A percentile compares a stretch with the other conserved stretches of the same genome.
Evolutionary conservation across 2,113 vertebrate genomes (phyloP).

Genomic region (Varanus komodoensis): DNA sequence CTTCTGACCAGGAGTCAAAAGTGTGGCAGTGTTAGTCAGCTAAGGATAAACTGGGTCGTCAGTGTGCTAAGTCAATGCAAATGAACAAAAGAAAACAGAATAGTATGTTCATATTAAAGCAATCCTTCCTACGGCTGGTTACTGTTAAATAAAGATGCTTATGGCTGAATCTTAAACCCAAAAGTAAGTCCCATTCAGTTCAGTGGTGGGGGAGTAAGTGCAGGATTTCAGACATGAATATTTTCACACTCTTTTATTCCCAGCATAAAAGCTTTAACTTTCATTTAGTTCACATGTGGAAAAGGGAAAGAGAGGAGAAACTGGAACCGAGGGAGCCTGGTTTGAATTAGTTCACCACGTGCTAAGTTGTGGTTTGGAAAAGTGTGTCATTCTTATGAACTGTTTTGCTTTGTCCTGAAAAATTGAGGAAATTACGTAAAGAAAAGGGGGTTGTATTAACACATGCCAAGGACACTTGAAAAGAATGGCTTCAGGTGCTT

Average conservation of each 20-base stretch:
- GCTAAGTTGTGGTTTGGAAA: constrained; percentile 68
- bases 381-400: constrained; percentile 62
- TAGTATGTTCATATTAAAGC: background rate
- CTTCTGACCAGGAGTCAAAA: background rate
- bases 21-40: background rate
- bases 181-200: background rate
- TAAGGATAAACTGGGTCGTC: background rate
- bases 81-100: background rate
- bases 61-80: background rate
- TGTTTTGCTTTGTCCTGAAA: constrained; percentile 65
- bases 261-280: constrained; percentile 32
- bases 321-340: constrained; percentile 50
- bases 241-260: constrained; percentile 39
- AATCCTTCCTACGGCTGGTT: background rate
- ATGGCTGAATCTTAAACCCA: background rate
- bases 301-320: background rate
- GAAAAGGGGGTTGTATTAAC: constrained; percentile 67
- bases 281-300: constrained; percentile 30
- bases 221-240: background rate
- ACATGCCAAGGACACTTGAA: constrained; percentile 57
- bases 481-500: constrained; percentile 54
- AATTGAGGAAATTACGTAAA: constrained; percentile 63
- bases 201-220: background rate
- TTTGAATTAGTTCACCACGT: constrained; percentile 74
- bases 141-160: background rate